Evolutionary conservation across 2,888 invertebrate species (phyloP).

Genomic region (Celastrina argiolus): DNA sequence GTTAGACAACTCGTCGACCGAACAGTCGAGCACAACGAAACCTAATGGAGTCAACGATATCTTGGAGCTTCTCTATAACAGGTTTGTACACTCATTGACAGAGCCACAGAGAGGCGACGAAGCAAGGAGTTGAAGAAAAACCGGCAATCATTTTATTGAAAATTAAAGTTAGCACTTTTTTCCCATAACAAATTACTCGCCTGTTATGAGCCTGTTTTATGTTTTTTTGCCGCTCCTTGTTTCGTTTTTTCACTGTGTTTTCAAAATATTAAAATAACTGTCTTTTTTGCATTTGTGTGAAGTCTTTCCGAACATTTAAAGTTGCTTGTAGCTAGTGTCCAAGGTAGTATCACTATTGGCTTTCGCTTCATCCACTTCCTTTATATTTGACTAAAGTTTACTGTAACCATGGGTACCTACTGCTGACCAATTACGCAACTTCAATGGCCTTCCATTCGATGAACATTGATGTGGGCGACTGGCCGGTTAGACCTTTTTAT

Average conservation of each 20-base stretch:
- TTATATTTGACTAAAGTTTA: no score
- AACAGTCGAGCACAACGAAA: slow-evolving; percentile 29
- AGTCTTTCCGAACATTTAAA: no score
- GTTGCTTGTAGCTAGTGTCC: not conserved
- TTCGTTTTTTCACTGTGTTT: not conserved
- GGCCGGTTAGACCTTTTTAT: no score
- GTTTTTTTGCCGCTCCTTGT: slow-evolving; percentile 11
- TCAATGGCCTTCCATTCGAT: no score
- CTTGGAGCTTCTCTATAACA: slow-evolving; percentile 62
- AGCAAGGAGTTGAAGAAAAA: slow-evolving; percentile 7
- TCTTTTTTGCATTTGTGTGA: no score
- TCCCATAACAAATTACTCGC: not conserved
- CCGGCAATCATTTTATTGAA: not conserved
- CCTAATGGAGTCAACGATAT: slow-evolving; percentile 46
- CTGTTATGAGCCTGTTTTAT: not conserved
- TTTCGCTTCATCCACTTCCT: not conserved
- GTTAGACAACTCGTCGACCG: slow-evolving; percentile 29
- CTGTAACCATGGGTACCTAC: no score
- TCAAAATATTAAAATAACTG: no score
- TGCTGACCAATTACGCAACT: no score
- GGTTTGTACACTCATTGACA: slow-evolving; percentile 28
- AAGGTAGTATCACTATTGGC: not conserved
- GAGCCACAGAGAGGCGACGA: not conserved
- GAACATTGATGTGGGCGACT: no score
- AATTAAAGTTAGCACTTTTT: not conserved